Conservation (phyloP, 1,140 invertebrate genomes). For the Eurytemora carolleeae region DNA sequence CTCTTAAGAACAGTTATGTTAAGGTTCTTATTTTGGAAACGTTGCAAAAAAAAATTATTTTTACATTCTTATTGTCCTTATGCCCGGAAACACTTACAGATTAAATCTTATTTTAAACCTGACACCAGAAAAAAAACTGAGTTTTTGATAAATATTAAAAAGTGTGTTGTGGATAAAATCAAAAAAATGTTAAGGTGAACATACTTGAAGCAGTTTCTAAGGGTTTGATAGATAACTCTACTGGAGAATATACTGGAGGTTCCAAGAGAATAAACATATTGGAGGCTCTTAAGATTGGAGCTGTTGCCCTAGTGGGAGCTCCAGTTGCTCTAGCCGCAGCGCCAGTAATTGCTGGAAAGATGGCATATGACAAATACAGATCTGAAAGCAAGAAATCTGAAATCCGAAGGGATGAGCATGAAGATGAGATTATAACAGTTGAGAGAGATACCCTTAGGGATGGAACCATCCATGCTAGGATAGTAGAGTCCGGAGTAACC, state of each 20-base stretch:
- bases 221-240: constrained; percentile 49
- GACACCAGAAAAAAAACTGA: no score
- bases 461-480: constrained; percentile 14
- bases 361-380: constrained; percentile 26
- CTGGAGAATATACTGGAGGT: constrained; percentile 41
- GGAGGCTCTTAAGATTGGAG: constrained; percentile 38
- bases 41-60: no score
- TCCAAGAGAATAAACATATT: constrained; percentile 43
- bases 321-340: constrained; percentile 21
- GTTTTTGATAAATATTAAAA: no score
- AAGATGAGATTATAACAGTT: not conserved
- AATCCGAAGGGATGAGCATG: not conserved
- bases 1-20: no score
- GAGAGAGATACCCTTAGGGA: not conserved
- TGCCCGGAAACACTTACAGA: no score
- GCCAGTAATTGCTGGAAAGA: constrained; percentile 41
- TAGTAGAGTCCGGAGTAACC: constrained; percentile 32
- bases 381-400: not conserved
- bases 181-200: constrained; percentile 33
- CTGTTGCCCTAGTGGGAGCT: not conserved
- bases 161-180: no score
- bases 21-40: no score
- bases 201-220: constrained; percentile 51
- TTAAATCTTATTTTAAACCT: no score
- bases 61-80: no score